Percentiles rank a stretch among this genome's conserved stretches.
Evolutionary conservation across 2,797 vertebrate genomes (phyloP).

Genomic region (Atherinosoma microstoma): DNA sequence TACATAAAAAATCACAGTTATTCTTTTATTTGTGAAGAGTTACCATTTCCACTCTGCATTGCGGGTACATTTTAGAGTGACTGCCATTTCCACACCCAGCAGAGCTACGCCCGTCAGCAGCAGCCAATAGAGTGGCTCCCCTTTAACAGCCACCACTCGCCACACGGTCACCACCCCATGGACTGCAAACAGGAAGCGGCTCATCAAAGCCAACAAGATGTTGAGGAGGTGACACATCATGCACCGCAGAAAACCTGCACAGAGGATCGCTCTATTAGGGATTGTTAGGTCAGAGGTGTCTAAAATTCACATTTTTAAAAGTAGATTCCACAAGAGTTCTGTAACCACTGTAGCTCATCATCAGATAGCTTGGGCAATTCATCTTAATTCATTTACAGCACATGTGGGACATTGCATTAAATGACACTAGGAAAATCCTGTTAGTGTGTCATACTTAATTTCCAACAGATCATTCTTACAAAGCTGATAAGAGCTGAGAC

Average conservation of each 20-base stretch:
- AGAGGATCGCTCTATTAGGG: neutral
- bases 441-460: neutral
- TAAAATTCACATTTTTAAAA: neutral
- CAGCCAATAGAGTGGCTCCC: conserved; percentile 77
- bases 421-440: neutral
- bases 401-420: neutral
- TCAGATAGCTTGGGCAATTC: neutral
- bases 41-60: conserved; percentile 88
- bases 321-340: neutral
- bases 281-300: neutral
- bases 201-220: conserved; percentile 78
- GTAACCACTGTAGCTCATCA: neutral
- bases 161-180: conserved; percentile 82
- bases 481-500: neutral
- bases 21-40: conserved; percentile 1
- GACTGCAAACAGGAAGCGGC: conserved; percentile 80
- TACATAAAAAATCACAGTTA: neutral
- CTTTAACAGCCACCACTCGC: conserved; percentile 73
- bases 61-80: conserved; percentile 80
- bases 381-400: neutral
- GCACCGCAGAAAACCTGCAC: conserved; percentile 34
- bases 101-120: conserved; percentile 80
- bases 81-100: conserved; percentile 80
- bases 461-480: neutral
- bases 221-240: conserved; percentile 74